These are phyloP conservation scores for Holacanthella duospinosa DNA, from an alignment of 2,888 invertebrate genomes.

Conservation along the genomic window DNA sequence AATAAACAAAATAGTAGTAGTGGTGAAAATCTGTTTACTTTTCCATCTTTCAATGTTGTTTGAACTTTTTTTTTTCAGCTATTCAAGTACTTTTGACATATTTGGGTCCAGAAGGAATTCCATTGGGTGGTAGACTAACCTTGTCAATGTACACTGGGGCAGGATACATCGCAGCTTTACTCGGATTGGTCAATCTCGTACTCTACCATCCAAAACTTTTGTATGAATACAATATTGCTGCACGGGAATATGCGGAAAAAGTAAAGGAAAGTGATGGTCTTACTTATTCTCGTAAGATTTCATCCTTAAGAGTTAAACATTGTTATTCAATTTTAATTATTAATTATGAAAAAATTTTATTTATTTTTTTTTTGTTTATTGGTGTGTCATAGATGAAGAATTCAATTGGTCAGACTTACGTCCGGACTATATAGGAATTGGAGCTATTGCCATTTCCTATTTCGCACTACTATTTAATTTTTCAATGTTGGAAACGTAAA, in stretches of 20 bases:
- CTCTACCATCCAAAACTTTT: slow-evolving; percentile 66
- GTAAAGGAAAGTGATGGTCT: slow-evolving; percentile 7
- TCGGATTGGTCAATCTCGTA: slow-evolving; percentile 60
- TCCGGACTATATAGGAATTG: slow-evolving; percentile 63
- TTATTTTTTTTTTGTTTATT: slow-evolving; percentile 7
- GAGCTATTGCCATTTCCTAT: slow-evolving; percentile 68
- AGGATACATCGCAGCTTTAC: slow-evolving; percentile 70
- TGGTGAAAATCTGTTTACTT: no score
- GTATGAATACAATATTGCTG: slow-evolving; percentile 64
- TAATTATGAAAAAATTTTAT: background rate
- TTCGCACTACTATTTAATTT: slow-evolving; percentile 78
- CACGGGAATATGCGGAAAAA: slow-evolving; percentile 58
- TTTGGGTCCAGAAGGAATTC: slow-evolving; percentile 56
- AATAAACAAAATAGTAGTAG: no score
- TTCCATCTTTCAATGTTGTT: no score
- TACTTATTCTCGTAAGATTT: background rate
- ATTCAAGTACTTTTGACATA: slow-evolving; percentile 71
- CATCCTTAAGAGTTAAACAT: background rate
- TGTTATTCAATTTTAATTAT: no score
- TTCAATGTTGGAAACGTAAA: slow-evolving; percentile 70
- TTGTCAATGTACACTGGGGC: slow-evolving; percentile 80
- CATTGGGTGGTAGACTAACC: slow-evolving; percentile 49
- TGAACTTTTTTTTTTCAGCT: no score
- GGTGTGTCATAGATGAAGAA: slow-evolving; percentile 49
- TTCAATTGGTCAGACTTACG: slow-evolving; percentile 60